Evolutionary conservation across 2,797 vertebrate species (phyloP), one percentile per base, ranked within the genome.

Genomic region (Lepilemur septentrionalis): DNA sequence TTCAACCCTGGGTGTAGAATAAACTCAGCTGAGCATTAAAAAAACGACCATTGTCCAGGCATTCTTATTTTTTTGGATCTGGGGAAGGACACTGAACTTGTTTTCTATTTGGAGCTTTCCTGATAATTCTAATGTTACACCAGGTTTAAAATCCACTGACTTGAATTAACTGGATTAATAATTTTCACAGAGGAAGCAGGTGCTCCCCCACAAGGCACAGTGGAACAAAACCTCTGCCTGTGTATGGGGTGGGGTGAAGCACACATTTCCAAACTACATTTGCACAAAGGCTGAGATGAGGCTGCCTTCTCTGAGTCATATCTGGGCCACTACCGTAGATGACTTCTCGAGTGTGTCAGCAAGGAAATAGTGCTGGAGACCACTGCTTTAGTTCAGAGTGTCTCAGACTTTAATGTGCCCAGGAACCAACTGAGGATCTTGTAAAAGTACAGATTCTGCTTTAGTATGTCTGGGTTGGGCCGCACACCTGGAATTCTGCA

Each of bases 241-340:
- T 5, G 0, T 18, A 3, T 55, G 57, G 57, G 20, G 35, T 1
- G 22, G 18, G 22, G 17, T 4, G n/a, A 63, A n/a, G 9, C 32
- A 2, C 1, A 48, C 4, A 32, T 20, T 73, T 91, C 41, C 50
- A 65, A 38, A 38, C 41, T 12, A 22, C 4, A 10, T 9, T 63
- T 35, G 2, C n/a, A 14, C 7, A 48, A 35, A 18, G n/a, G 17
- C 4, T 8, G 12, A 46, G 14, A 5, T 0, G 1, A 18, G 72
- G 38, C 32, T 30, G 5, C 41, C 41, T 83, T 43, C 28, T 65
- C 52, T 9, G 4, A 67, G 25, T 32, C 69, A 1, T n/a, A 28
- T 46, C 48, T 89, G 81, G 43, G 73, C 0, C 1, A 48, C 38
- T 14, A 17, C 2, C 1, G 0, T 12, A 41, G 50, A 12, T n/a